phyloP scores from a whole-genome alignment of 2,888 invertebrate genomes.

The Drosophila formosana region DNA sequence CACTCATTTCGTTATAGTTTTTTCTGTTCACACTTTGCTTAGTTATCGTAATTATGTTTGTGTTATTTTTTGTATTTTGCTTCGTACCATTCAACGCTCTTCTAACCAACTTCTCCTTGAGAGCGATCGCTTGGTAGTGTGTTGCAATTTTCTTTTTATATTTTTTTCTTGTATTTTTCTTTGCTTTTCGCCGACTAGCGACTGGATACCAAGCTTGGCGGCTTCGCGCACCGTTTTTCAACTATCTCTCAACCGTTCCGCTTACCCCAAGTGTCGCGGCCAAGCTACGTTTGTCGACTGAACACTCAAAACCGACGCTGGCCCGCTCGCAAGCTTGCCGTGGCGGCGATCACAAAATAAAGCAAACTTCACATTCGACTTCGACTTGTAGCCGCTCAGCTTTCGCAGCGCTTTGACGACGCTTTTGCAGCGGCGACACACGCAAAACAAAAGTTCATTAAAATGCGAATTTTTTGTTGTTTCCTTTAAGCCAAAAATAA shows the following conservation, averaged over 20 bases:
- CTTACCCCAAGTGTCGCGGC: constrained; percentile 75
- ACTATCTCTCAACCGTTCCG: constrained; percentile 54
- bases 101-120: constrained; percentile 64
- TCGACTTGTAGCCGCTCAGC: constrained; percentile 48
- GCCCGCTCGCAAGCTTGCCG: constrained; percentile 70
- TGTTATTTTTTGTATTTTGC: constrained; percentile 9
- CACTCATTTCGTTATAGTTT: constrained; percentile 17
- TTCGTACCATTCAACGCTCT: constrained; percentile 65
- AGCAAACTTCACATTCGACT: constrained; percentile 49
- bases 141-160: constrained; percentile 69
- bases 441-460: constrained; percentile 40
- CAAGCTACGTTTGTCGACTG: constrained; percentile 82
- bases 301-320: constrained; percentile 47
- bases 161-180: constrained; percentile 28
- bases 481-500: constrained; percentile 33
- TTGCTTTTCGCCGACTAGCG: constrained; percentile 52
- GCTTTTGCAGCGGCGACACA: constrained; percentile 46
- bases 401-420: constrained; percentile 49
- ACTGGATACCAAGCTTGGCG: constrained; percentile 60
- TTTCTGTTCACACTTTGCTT: background rate
- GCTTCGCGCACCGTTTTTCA: constrained; percentile 56
- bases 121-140: constrained; percentile 53
- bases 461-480: constrained; percentile 53
- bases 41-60: constrained; percentile 1
- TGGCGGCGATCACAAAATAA: constrained; percentile 17